Evolutionary conservation across 1,140 invertebrate species (phyloP).

Genomic region (Macrostomum lignano): DNA sequence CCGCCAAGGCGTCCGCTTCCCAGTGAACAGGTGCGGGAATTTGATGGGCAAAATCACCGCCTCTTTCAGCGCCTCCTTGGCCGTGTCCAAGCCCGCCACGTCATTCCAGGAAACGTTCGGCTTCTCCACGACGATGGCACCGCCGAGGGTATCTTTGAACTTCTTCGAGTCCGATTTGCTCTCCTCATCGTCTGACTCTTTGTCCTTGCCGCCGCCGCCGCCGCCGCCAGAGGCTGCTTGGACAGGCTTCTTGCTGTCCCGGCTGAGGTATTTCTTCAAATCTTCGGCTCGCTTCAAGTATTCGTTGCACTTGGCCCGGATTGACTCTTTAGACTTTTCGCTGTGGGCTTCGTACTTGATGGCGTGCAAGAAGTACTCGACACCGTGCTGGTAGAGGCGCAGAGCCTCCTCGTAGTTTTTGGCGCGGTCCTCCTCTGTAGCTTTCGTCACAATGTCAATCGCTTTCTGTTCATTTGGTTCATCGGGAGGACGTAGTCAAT

Average conservation of each 20-base stretch:
- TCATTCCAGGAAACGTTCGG: conserved; percentile 87
- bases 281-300: conserved; percentile 89
- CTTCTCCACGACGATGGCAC: conserved; percentile 71
- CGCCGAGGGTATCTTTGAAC: conserved; percentile 12
- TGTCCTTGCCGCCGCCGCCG: conserved; percentile 10
- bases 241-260: conserved; percentile 37
- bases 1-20: conserved; percentile 75
- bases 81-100: conserved; percentile 76
- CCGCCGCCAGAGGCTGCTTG: conserved; percentile 38
- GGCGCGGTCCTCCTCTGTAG: conserved; percentile 84
- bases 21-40: conserved; percentile 86
- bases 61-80: conserved; percentile 96
- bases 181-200: conserved; percentile 8
- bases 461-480: too few relatives aligned
- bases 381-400: conserved; percentile 70
- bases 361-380: conserved; percentile 94
- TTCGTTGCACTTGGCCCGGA: conserved; percentile 60
- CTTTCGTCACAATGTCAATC: conserved; percentile 85
- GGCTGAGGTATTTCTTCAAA: conserved; percentile 61
- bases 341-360: conserved; percentile 95
- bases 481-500: too few relatives aligned
- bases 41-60: conserved; percentile 94
- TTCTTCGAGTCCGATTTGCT: conserved; percentile 9
- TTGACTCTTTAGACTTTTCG: conserved; percentile 65
- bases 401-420: conserved; percentile 91